phyloP scores from a whole-genome alignment of 2,113 vertebrate species.

The Sphyrna mokarran region DNA sequence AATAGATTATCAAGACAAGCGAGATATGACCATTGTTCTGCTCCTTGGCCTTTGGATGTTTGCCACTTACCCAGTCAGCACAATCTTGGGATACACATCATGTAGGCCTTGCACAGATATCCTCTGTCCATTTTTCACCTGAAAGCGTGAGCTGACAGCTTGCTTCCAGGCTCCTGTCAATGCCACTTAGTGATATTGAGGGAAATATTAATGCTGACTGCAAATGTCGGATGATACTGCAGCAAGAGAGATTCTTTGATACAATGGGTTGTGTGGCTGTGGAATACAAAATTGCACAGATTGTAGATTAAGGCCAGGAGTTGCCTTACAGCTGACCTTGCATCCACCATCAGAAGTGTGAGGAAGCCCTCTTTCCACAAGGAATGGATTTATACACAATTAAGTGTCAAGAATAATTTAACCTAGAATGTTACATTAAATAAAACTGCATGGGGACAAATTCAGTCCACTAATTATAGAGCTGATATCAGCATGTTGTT shows the following conservation, averaged over 20 bases:
- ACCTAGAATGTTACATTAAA: neutral
- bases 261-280: neutral
- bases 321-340: neutral
- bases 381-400: neutral
- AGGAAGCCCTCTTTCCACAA: neutral
- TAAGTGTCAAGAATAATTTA: neutral
- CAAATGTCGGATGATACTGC: neutral
- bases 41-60: neutral
- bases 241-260: neutral
- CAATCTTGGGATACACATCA: neutral
- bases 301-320: neutral
- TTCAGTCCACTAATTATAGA: neutral
- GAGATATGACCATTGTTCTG: neutral
- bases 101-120: neutral
- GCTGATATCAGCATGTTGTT: neutral
- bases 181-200: neutral
- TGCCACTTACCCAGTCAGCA: neutral
- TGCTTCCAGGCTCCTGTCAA: neutral
- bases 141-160: neutral
- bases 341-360: neutral
- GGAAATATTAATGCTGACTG: slow-evolving; percentile 1
- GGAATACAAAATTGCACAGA: neutral
- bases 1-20: neutral
- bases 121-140: neutral
- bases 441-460: neutral